Evolutionary conservation across 2,888 invertebrate species (phyloP), one percentile per base, ranked within the genome.

Genomic region (Caenorhabditis sp.): DNA sequence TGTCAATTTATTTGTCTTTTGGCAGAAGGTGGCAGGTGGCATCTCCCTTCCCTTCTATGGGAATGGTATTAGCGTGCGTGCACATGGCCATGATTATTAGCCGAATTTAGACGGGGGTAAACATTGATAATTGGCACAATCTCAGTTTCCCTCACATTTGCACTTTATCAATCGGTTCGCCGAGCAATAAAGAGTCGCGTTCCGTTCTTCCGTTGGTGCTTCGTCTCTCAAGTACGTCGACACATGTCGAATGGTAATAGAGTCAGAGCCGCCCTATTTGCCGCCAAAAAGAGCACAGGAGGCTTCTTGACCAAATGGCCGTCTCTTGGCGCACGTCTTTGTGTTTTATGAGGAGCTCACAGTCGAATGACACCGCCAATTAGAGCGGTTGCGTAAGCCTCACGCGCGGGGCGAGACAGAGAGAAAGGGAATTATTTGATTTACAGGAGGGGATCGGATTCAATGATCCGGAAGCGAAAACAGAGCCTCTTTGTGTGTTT

Each of bases 11-110:
- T 76, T 76, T 76, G 67, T 76, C 67, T 67, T 76, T 68, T 76
- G 76, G 76, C 76, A 76, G 76, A 76, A 60, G 76, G 76, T 76
- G 76, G 76, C 76, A 76, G 76, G 76, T 76, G 76, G 76, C 67
- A 53, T 76, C n/a, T n/a, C n/a, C n/a, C n/a, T n/a, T n/a, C 76
- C 37, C 32, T 47, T 20, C 74, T 51, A 67, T 76, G 65, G 76
- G 76, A 76, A 76, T 76, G 76, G 76, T 76, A 76, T 76, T 76
- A 76, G 65, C 60, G 51, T 65, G 26, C 32, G 37, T 67, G 74
- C 65, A 72, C 72, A 72, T 65, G 74, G 35, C 65, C 67, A 28
- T 67, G 61, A 50, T 71, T 71, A 71, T 71, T 56, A 37, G 44
- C 26, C 28, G 74, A 67, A 60, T 74, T 65, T 51, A 28, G 58